These are phyloP conservation scores for Cephalotes varians DNA, from an alignment of 2,888 invertebrate genomes.

Conservation along the genomic window DNA sequence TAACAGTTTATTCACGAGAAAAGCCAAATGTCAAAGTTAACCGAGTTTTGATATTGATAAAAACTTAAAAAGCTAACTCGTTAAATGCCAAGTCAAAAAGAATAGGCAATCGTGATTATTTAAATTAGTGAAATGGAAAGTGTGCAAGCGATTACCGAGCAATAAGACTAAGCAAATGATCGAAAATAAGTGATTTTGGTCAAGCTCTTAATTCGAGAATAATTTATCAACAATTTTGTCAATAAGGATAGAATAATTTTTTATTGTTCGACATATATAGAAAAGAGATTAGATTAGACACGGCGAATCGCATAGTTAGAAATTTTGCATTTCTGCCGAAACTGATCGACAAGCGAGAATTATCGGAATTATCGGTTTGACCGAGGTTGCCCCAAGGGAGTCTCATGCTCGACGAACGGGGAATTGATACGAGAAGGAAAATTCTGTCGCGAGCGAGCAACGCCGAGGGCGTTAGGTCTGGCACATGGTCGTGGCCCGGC, in stretches of 20 bases:
- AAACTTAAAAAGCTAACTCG: neutral
- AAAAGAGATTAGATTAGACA: neutral
- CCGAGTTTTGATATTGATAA: neutral
- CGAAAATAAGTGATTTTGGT: neutral
- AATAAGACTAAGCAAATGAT: neutral
- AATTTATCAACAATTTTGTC: neutral
- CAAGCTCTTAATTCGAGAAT: neutral
- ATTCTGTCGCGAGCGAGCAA: neutral
- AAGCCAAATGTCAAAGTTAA: neutral
- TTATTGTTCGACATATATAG: neutral
- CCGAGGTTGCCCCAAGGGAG: neutral
- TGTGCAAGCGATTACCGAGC: neutral
- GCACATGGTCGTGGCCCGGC: conserved; percentile 84
- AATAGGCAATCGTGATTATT: neutral
- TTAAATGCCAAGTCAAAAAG: neutral
- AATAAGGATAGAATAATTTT: neutral
- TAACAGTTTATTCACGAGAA: neutral
- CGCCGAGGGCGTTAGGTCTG: neutral
- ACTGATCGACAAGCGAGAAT: neutral
- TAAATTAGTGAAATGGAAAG: neutral
- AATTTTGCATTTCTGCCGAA: neutral
- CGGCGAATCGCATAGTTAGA: neutral
- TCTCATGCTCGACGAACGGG: neutral
- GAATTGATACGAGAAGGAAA: neutral
- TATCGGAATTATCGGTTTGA: neutral